These are phyloP conservation scores for Eilema griseolum DNA, from an alignment of 2,888 invertebrate species.

Conservation along the genomic window DNA sequence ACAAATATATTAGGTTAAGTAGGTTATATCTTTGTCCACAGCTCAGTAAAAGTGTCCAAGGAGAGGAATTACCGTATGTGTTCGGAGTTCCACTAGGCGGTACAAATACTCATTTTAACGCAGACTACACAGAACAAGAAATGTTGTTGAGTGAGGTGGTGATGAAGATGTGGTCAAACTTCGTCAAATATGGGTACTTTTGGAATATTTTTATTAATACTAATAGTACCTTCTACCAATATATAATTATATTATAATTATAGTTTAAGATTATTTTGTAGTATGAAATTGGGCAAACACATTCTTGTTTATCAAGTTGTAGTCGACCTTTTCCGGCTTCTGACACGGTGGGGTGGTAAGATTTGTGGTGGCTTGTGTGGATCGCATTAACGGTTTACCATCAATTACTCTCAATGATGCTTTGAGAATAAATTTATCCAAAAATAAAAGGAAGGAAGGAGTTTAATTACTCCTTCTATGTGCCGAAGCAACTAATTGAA, in stretches of 20 bases:
- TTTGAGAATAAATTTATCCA: too few relatives aligned
- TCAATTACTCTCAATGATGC: too few relatives aligned
- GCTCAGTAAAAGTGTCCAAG: constrained; percentile 92
- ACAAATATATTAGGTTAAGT: too few relatives aligned
- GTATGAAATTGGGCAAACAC: too few relatives aligned
- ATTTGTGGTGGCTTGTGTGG: too few relatives aligned
- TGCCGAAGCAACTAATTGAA: not conserved
- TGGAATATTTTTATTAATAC: too few relatives aligned
- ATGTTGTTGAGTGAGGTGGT: constrained; percentile 93
- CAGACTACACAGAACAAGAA: constrained; percentile 92
- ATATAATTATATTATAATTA: too few relatives aligned
- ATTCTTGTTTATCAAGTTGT: too few relatives aligned
- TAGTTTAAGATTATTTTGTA: too few relatives aligned
- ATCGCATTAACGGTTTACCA: too few relatives aligned
- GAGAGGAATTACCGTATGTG: constrained; percentile 95
- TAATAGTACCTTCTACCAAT: not conserved
- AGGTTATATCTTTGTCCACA: constrained; percentile 55
- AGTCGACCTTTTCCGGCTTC: not conserved
- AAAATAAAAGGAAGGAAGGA: too few relatives aligned
- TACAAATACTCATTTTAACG: constrained; percentile 89
- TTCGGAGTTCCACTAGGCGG: constrained; percentile 94
- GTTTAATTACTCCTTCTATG: too few relatives aligned
- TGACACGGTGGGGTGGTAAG: not conserved
- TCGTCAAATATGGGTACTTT: constrained; percentile 94
- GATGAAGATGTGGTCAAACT: constrained; percentile 96